Percentiles rank a stretch among this genome's conserved stretches.
Conservation (phyloP, 1,140 invertebrate genomes). For the Ostrea denselamellosa region DNA sequence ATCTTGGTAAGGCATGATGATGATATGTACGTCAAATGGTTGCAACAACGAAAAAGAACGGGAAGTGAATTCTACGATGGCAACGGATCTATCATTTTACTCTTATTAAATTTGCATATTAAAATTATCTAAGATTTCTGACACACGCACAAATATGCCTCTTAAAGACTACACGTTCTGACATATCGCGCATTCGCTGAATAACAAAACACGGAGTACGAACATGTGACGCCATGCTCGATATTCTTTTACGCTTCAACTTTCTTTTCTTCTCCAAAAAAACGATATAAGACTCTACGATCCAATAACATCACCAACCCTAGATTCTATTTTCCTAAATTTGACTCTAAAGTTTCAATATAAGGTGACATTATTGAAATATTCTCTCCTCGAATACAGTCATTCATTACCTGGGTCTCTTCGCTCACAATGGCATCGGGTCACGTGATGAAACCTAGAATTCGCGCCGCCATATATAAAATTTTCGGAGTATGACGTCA, state of each 20-base stretch:
- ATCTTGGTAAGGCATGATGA: not conserved
- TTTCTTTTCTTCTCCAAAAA: conserved; percentile 4
- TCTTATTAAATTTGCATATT: not conserved
- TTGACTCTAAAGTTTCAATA: not conserved
- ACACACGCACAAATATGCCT: not conserved
- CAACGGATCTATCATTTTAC: not conserved
- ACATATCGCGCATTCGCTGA: conserved; percentile 15
- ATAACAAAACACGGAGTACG: conserved; percentile 39
- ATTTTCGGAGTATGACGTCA: conserved; percentile 63
- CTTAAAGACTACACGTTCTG: conserved; percentile 7
- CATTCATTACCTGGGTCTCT: conserved; percentile 59
- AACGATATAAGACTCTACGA: not conserved
- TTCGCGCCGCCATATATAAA: conserved; percentile 70
- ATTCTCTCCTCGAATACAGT: conserved; percentile 42
- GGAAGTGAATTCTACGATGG: conserved; percentile 7
- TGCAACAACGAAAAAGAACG: conserved; percentile 20
- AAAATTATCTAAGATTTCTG: not conserved
- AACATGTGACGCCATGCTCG: conserved; percentile 74
- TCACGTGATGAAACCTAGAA: conserved; percentile 68
- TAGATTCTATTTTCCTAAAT: not conserved
- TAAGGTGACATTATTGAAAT: too few species aligned
- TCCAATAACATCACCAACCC: not conserved
- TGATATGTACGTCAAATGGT: not conserved
- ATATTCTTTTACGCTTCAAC: conserved; percentile 57
- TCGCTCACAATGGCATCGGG: conserved; percentile 56